Percentiles rank a stretch among this genome's conserved stretches.
phyloP scores from a whole-genome alignment of 2,888 invertebrate species.

The Xestia c-nigrum region DNA sequence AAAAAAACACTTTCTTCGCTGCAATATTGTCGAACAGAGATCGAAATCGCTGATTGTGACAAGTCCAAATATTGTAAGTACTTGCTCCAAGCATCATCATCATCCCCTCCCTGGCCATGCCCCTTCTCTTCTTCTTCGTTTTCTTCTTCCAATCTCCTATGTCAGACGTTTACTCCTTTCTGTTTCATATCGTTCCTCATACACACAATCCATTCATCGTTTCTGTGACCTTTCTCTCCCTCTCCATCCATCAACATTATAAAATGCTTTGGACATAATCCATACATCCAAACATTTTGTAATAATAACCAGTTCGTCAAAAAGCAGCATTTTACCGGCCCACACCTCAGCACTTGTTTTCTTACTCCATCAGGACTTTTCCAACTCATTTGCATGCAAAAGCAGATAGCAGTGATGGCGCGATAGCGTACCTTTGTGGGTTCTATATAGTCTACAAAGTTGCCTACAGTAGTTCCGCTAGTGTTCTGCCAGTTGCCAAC shows the following conservation, averaged over 20 bases:
- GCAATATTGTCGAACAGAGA: no score
- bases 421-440: conserved; percentile 89
- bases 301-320: not conserved
- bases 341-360: conserved; percentile 79
- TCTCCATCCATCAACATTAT: no score
- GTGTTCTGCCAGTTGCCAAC: conserved; percentile 85
- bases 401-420: conserved; percentile 89
- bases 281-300: not conserved
- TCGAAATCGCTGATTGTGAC: not conserved
- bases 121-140: no score
- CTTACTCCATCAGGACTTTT: conserved; percentile 88
- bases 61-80: not conserved
- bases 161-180: no score
- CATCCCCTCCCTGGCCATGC: no score
- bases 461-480: conserved; percentile 75
- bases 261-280: no score
- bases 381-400: conserved; percentile 90
- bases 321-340: conserved; percentile 74
- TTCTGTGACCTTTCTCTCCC: no score
- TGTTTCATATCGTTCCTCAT: no score
- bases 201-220: no score
- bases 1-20: not conserved
- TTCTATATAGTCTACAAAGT: conserved; percentile 87
- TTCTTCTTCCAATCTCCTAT: no score
- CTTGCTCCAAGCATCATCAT: no score